Evolutionary conservation across 2,888 invertebrate species (phyloP).

Genomic region (Ornithoptera alexandrae): DNA sequence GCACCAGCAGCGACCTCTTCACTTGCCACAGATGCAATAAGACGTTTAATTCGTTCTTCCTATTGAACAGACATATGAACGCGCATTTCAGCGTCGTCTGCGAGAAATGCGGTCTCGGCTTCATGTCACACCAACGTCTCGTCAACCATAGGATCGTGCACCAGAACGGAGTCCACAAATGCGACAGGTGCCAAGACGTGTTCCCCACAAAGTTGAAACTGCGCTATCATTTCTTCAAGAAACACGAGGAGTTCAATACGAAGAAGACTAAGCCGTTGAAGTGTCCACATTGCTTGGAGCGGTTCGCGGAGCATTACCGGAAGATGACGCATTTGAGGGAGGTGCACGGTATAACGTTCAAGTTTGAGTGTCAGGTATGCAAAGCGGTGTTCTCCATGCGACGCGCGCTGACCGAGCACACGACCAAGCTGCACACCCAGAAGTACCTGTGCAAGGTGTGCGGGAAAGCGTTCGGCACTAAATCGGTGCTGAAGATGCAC

Average conservation of each 20-base stretch:
- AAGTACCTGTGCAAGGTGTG: slow-evolving; percentile 68
- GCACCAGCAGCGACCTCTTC: slow-evolving; percentile 52
- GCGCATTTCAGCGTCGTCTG: slow-evolving; percentile 71
- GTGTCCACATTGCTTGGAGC: slow-evolving; percentile 69
- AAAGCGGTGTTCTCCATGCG: slow-evolving; percentile 60
- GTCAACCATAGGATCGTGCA: slow-evolving; percentile 68
- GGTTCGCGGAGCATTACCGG: slow-evolving; percentile 68
- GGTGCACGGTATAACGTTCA: slow-evolving; percentile 64
- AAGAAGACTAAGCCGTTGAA: slow-evolving; percentile 66
- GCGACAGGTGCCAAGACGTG: slow-evolving; percentile 63
- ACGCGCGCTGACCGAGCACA: slow-evolving; percentile 67
- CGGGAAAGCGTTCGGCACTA: slow-evolving; percentile 67
- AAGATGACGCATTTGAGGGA: slow-evolving; percentile 72
- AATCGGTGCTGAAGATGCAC: slow-evolving; percentile 66
- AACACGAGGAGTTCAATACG: slow-evolving; percentile 59
- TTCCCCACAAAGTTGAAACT: slow-evolving; percentile 67
- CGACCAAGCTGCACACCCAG: slow-evolving; percentile 65
- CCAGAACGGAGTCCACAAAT: slow-evolving; percentile 64
- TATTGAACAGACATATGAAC: slow-evolving; percentile 71
- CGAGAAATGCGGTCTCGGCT: slow-evolving; percentile 70
- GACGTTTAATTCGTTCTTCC: slow-evolving; percentile 66
- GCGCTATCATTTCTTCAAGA: slow-evolving; percentile 65
- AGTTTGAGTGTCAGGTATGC: slow-evolving; percentile 64
- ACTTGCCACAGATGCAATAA: slow-evolving; percentile 66
- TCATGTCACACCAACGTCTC: slow-evolving; percentile 68